These are phyloP conservation scores for Elegia similella DNA, from an alignment of 2,888 invertebrate genomes.

Conservation along the genomic window DNA sequence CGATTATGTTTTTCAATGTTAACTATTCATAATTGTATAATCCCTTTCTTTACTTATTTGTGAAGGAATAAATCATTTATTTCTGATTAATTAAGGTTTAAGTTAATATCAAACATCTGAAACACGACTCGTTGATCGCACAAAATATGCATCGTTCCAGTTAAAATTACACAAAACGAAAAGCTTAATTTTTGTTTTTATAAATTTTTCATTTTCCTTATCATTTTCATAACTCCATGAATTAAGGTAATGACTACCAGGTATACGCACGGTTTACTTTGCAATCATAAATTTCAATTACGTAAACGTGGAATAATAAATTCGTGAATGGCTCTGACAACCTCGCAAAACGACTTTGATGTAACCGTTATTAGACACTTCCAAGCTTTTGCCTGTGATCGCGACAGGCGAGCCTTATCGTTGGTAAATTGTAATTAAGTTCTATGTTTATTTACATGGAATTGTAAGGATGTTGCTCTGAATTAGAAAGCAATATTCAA, in stretches of 20 bases:
- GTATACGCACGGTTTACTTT: constrained; percentile 21
- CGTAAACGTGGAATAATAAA: constrained; percentile 28
- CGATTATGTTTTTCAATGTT: too few relatives aligned
- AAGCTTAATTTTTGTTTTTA: too few relatives aligned
- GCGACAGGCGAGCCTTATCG: neutral
- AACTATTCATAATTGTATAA: too few relatives aligned
- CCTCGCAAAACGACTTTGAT: constrained; percentile 33
- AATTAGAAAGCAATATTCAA: neutral
- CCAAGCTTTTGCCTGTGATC: constrained; percentile 29
- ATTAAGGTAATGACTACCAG: constrained; percentile 23
- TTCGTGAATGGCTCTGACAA: constrained; percentile 24
- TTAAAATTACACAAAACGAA: too few relatives aligned
- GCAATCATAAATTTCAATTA: constrained; percentile 34
- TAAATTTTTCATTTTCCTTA: neutral
- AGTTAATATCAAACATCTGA: too few relatives aligned
- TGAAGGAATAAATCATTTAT: too few relatives aligned
- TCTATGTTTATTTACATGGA: neutral
- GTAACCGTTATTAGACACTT: constrained; percentile 30
- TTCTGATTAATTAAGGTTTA: too few relatives aligned
- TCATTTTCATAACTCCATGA: neutral
- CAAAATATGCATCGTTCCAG: too few relatives aligned
- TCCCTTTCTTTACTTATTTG: too few relatives aligned
- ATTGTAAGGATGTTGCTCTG: neutral
- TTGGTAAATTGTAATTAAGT: constrained; percentile 18
- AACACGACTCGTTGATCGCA: too few relatives aligned